These are phyloP conservation scores for Sesia bembeciformis DNA, from an alignment of 2,888 invertebrate species.

Conservation along the genomic window DNA sequence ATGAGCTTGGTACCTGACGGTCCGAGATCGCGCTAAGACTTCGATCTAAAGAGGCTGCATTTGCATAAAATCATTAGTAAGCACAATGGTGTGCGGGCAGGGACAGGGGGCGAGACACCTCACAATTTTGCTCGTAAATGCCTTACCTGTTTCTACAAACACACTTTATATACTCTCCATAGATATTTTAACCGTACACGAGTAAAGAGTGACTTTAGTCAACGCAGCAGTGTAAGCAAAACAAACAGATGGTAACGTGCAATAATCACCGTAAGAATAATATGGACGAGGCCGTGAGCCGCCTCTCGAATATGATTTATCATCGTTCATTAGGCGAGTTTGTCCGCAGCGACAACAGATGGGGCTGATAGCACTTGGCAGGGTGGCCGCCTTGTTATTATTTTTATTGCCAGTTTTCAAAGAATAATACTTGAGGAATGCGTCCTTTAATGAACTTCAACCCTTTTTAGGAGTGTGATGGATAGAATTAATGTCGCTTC, in stretches of 20 bases:
- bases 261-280: conserved; percentile 33
- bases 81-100: conserved; percentile 71
- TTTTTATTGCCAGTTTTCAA: conserved; percentile 73
- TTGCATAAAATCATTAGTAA: conserved; percentile 76
- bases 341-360: conserved; percentile 75
- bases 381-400: conserved; percentile 74
- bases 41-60: conserved; percentile 74
- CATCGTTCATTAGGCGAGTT: conserved; percentile 75
- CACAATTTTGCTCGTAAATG: conserved; percentile 51
- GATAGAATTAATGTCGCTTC: conserved; percentile 69
- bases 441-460: conserved; percentile 73
- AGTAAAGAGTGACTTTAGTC: neutral
- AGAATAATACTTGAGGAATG: conserved; percentile 74
- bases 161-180: conserved; percentile 18
- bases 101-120: conserved; percentile 66
- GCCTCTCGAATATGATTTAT: conserved; percentile 75
- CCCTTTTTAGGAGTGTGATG: conserved; percentile 72
- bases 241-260: conserved; percentile 12
- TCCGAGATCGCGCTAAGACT: conserved; percentile 73
- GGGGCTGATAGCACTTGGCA: conserved; percentile 75
- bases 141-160: conserved; percentile 21
- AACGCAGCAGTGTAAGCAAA: conserved; percentile 28
- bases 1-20: conserved; percentile 72
- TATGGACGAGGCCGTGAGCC: conserved; percentile 50
- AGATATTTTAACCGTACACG: conserved; percentile 8